Base-by-base conservation (phyloP, 2,113 vertebrate species). In the Leptosomus discolor region DNA sequence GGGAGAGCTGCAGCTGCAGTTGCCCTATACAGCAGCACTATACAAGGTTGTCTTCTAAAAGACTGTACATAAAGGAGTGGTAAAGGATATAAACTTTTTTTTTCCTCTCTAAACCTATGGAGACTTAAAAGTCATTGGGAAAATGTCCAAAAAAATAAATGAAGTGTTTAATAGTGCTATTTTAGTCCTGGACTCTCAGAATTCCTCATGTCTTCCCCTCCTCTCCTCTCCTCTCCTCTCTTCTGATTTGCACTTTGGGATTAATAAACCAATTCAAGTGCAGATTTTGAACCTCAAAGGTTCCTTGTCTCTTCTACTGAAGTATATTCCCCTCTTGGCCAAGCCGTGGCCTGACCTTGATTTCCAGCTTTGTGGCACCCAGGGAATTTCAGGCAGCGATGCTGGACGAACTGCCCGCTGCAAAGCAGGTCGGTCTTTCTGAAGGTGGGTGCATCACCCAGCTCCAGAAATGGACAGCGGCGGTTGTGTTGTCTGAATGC, bases 91-190 rank as follows among this genome's bases (percentile, higher is more conserved):
- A 69, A 84, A 64, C 3, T 8, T 21, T 36, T 64, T 51, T 53
- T 56, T 58, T 17, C 18, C 39, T 56, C 63, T 76, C 0, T 41
- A 90, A 87, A 69, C 39, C 85, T 39, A 50, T 19, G 65, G 95
- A 96, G 65, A 77, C 78, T 94, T 90, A 68, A 80, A 90, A 96
- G 76, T 86, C 45, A 24, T 87, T 89, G 90, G 82, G 87, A 96
- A 92, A 80, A 64, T 30, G 27, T 43, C 74, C 57, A 86, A 39
- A 79, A 65, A 69, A 51, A 91, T 27, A 90, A 67, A 93, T 11
- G 19, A 88, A 79, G 50, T 90, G 88, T 96, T 96, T 94, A 93
- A 94, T 45, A 79, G 61, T 27, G 58, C 71, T 96, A 53, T 88
- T 90, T 95, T 77, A 77, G 34, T 80, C 81, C 65, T 57, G 54